Evolutionary conservation across 2,888 invertebrate genomes (phyloP).

Genomic region (Mesopsocus fuscifrons): DNA sequence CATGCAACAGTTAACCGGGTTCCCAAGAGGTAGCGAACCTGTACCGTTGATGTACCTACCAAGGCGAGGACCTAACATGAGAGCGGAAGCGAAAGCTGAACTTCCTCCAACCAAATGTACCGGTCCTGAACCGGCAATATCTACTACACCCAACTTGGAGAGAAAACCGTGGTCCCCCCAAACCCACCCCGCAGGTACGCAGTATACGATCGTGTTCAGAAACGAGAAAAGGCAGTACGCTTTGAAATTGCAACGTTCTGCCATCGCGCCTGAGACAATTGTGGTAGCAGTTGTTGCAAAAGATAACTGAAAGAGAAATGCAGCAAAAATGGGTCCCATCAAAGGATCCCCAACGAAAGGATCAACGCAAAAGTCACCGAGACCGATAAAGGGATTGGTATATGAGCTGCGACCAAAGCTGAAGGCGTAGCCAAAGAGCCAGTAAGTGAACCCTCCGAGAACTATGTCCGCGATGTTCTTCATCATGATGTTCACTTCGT

Average conservation of each 20-base stretch:
- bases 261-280: slow-evolving; percentile 88
- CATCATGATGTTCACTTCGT: slow-evolving; percentile 96
- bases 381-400: slow-evolving; percentile 51
- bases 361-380: slow-evolving; percentile 69
- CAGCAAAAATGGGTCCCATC: slow-evolving; percentile 73
- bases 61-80: slow-evolving; percentile 74
- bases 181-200: slow-evolving; percentile 86
- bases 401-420: slow-evolving; percentile 60
- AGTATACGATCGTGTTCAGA: slow-evolving; percentile 75
- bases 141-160: slow-evolving; percentile 64
- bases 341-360: slow-evolving; percentile 48
- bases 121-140: slow-evolving; percentile 81
- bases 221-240: slow-evolving; percentile 83
- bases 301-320: slow-evolving; percentile 76
- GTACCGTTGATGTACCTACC: slow-evolving; percentile 65
- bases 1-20: slow-evolving; percentile 79
- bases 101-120: slow-evolving; percentile 70
- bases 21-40: slow-evolving; percentile 59
- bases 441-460: slow-evolving; percentile 80
- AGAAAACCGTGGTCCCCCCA: slow-evolving; percentile 81
- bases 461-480: slow-evolving; percentile 89
- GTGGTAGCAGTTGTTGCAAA: slow-evolving; percentile 83
- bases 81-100: slow-evolving; percentile 66
- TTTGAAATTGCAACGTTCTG: slow-evolving; percentile 78
- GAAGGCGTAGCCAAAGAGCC: slow-evolving; percentile 86